Evolutionary conservation across 2,888 invertebrate species (phyloP).

Genomic region (Archaeoteleia sp.): DNA sequence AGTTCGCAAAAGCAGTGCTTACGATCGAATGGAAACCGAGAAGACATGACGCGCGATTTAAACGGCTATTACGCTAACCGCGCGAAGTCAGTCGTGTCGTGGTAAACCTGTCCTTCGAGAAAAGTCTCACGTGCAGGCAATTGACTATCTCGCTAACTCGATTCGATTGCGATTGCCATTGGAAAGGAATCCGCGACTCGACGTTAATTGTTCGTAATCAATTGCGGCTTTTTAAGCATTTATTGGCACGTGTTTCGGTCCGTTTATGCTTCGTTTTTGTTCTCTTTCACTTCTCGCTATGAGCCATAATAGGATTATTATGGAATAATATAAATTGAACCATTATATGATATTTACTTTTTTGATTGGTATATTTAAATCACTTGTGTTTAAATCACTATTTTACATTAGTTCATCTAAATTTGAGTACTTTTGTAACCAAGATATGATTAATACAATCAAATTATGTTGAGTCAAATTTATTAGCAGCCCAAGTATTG

Average conservation of each 20-base stretch:
- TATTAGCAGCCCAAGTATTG: no score
- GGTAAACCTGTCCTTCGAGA: slow-evolving; percentile 46
- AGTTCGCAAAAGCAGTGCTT: slow-evolving; percentile 7
- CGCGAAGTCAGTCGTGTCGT: slow-evolving; percentile 15
- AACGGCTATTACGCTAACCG: slow-evolving; percentile 24
- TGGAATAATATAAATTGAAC: slow-evolving; percentile 3
- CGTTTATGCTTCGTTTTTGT: not conserved
- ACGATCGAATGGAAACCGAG: slow-evolving; percentile 32
- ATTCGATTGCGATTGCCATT: slow-evolving; percentile 22
- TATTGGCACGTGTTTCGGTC: not conserved
- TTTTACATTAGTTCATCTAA: no score
- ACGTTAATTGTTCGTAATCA: slow-evolving; percentile 59
- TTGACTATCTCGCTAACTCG: slow-evolving; percentile 46
- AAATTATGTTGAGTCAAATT: no score
- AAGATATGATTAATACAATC: no score
- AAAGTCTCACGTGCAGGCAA: slow-evolving; percentile 22
- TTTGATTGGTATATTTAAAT: no score
- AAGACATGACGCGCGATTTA: slow-evolving; percentile 29
- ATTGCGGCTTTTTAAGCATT: slow-evolving; percentile 41
- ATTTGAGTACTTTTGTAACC: no score
- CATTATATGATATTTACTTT: not conserved
- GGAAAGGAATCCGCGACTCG: slow-evolving; percentile 32
- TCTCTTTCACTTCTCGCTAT: not conserved
- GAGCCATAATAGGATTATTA: slow-evolving; percentile 11
- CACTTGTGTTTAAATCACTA: no score